These are phyloP conservation scores for Cirrhinus molitorella DNA, from an alignment of 2,797 vertebrate species.

Conservation along the genomic window DNA sequence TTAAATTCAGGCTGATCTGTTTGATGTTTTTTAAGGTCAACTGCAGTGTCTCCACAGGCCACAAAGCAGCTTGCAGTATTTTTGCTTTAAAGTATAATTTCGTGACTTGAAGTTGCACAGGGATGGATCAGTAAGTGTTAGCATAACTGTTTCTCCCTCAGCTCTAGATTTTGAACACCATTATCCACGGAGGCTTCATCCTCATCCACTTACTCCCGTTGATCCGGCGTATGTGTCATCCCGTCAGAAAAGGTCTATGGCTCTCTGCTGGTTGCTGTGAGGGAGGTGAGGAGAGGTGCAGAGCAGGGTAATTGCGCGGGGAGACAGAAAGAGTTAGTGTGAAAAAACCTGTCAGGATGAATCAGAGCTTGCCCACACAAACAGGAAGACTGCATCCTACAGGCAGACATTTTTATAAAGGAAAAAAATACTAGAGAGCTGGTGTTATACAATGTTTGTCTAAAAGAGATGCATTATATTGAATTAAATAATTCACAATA, in stretches of 20 bases:
- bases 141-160: constrained; percentile 44
- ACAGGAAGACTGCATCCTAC: constrained; percentile 58
- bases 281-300: constrained; percentile 54
- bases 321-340: constrained; percentile 56
- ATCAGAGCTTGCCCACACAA: constrained; percentile 64
- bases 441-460: constrained; percentile 29
- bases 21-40: constrained; percentile 28
- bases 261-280: constrained; percentile 51
- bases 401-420: constrained; percentile 40
- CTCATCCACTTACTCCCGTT: constrained; percentile 43
- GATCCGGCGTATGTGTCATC: constrained; percentile 53
- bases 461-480: neutral
- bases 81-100: constrained; percentile 18
- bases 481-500: constrained; percentile 26
- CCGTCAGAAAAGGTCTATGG: constrained; percentile 46
- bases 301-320: constrained; percentile 55
- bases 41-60: neutral
- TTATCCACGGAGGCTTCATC: constrained; percentile 47
- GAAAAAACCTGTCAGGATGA: constrained; percentile 58
- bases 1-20: neutral
- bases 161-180: constrained; percentile 43
- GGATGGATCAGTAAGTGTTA: constrained; percentile 50
- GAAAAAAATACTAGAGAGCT: constrained; percentile 17
- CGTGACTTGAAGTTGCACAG: constrained; percentile 26
- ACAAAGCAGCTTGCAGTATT: constrained; percentile 15